phyloP scores from a whole-genome alignment of 2,888 invertebrate genomes.

The Andricus curvator region DNA sequence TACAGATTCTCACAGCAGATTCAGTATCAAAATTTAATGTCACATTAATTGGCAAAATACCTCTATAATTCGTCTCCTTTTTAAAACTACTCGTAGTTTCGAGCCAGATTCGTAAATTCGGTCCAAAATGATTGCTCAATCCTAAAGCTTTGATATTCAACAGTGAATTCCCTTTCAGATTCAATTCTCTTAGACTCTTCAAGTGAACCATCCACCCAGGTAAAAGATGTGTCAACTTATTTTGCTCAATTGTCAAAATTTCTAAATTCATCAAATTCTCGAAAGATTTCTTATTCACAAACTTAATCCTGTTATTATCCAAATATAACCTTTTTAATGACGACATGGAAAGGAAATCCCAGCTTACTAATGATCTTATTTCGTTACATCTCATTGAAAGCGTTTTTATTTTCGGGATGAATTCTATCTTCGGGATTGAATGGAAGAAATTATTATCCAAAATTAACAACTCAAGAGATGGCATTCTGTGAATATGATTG shows the following conservation, averaged over 20 bases:
- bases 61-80: not conserved
- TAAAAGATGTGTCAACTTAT: constrained; percentile 9
- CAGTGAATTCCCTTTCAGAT: constrained; percentile 10
- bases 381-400: constrained; percentile 21
- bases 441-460: constrained; percentile 32
- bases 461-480: not conserved
- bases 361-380: not conserved
- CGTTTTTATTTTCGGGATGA: not conserved
- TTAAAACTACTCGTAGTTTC: not conserved
- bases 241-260: not conserved
- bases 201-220: constrained; percentile 19
- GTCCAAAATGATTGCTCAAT: not conserved
- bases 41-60: not conserved
- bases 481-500: constrained; percentile 26
- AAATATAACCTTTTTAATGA: constrained; percentile 1
- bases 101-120: not conserved
- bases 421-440: constrained; percentile 9
- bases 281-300: not conserved
- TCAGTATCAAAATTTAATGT: constrained; percentile 18
- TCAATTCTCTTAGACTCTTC: not conserved
- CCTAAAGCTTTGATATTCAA: not conserved
- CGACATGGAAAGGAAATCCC: not conserved
- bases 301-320: constrained; percentile 25
- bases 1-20: constrained; percentile 2
- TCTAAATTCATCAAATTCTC: constrained; percentile 9